These are phyloP conservation scores for Caloenas nicobarica DNA, from an alignment of 2,113 vertebrate genomes.

Conservation along the genomic window DNA sequence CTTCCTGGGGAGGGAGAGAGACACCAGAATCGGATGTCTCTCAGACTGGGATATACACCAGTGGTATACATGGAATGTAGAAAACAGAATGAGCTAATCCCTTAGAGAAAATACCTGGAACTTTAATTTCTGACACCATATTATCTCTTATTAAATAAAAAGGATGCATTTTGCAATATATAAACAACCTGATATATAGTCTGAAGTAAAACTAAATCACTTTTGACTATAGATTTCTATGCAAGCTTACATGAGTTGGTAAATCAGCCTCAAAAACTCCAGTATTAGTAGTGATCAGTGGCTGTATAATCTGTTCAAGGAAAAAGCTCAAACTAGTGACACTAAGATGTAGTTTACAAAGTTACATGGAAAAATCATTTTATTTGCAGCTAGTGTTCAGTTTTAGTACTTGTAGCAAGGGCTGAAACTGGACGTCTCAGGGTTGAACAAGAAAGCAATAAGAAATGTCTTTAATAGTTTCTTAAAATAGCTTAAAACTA, in stretches of 20 bases:
- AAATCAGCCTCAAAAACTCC: rapidly evolving
- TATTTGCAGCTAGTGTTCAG: not conserved
- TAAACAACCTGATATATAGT: not conserved
- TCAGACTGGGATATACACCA: not conserved
- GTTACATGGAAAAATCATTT: not conserved
- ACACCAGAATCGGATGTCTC: no score
- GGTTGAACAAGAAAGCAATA: not conserved
- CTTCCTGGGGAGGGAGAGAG: not conserved
- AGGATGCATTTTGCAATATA: not conserved
- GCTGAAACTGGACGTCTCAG: not conserved
- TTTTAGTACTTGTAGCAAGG: not conserved
- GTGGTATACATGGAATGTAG: not conserved
- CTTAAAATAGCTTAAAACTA: not conserved
- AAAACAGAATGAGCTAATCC: not conserved
- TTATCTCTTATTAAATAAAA: not conserved
- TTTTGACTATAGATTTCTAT: not conserved
- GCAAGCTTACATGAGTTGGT: not conserved
- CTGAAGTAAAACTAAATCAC: not conserved
- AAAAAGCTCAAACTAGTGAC: not conserved
- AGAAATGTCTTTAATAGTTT: not conserved
- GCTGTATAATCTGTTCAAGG: not conserved
- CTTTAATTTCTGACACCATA: rapidly evolving
- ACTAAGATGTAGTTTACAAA: not conserved
- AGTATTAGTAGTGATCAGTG: not conserved
- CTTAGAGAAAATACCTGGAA: not conserved